phyloP scores from a whole-genome alignment of 2,113 vertebrate species.

The Antennarius striatus region DNA sequence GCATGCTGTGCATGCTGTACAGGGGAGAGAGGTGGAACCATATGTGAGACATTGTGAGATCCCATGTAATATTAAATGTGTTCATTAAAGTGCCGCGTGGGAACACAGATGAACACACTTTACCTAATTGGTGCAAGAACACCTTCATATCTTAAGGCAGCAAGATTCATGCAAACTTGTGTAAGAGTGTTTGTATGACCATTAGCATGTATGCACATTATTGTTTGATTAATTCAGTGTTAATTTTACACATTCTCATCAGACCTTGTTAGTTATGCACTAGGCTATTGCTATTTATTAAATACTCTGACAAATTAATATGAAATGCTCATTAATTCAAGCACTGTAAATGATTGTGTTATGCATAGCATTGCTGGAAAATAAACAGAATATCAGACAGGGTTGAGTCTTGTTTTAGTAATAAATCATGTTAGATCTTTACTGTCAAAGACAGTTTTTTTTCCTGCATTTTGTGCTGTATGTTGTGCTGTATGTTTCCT shows the following conservation, averaged over 20 bases:
- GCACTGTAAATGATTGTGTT: conserved; percentile 44
- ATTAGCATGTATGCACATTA: conserved; percentile 1
- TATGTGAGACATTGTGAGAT: conserved; percentile 45
- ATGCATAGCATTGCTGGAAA: conserved; percentile 22
- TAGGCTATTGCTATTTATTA: conserved; percentile 49
- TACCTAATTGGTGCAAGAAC: conserved; percentile 33
- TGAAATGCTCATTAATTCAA: conserved; percentile 50
- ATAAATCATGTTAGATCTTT: conserved; percentile 25
- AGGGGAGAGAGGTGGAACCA: too few relatives aligned
- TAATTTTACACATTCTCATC: conserved; percentile 24
- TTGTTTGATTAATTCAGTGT: conserved; percentile 22
- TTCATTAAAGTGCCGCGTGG: conserved; percentile 62
- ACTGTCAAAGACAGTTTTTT: neutral
- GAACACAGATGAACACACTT: conserved; percentile 28
- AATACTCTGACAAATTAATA: conserved; percentile 37
- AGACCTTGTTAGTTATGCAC: conserved; percentile 31
- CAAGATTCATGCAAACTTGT: conserved; percentile 6
- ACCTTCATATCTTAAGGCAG: conserved; percentile 36
- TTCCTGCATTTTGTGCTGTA: too few relatives aligned
- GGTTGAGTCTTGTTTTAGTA: conserved; percentile 1
- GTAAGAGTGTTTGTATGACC: neutral
- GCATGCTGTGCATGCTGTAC: neutral
- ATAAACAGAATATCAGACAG: conserved; percentile 25
- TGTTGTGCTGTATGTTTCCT: neutral
- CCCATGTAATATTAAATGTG: conserved; percentile 55